Evolutionary conservation across 2,113 vertebrate genomes (phyloP), one percentile per base, ranked within the genome.

Genomic region (Sinocyclocheilus grahami): DNA sequence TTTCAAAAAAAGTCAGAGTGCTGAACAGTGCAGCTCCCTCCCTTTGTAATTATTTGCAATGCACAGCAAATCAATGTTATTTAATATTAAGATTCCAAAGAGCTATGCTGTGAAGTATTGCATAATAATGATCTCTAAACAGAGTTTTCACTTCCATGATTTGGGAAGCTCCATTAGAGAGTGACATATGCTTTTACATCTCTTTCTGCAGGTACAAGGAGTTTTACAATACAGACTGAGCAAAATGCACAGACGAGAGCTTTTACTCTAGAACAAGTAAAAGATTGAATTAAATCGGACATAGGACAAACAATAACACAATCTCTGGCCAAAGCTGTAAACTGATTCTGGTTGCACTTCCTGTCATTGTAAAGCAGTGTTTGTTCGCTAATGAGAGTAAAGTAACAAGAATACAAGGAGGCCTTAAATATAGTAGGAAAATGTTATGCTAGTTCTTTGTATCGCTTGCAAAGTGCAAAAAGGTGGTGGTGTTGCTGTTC

Each of bases 201-300:
- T 90, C 90, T 88, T 92, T 88, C 67, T 91, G 93, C 85, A 80
- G 71, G 69, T 87, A 87, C 88, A 85, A 87, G 80, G 69, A 86
- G 48, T 75, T 78, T 83, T 86, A 80, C 81, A 81, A 87, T 87
- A 90, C 83, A 84, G 82, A 85, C 87, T 88, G 83, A 91, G 91
- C 91, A 90, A 91, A 92, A 90, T 90, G 91, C 91, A 90, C 91
- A 90, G 87, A 90, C 81, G 89, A 91, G 91, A 90, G 91, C 93
- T 95, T 95, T 95, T 94, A 95, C 94, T 95, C 93, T 94, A 95
- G 93, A 95, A 95, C 95, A 95, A 95, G 93, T 94, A 94, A 94
- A 95, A 95, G 93, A 92, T 88, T 91, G 53, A 92, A 88, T 92
- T 93, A 22, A 86, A 90, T 90, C 86, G 89, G 89, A 92, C 88